A percentile compares a stretch with the other conserved stretches of the same genome.
These are phyloP conservation scores for Zelleria hepariella DNA, from an alignment of 2,888 invertebrate genomes.

Conservation along the genomic window DNA sequence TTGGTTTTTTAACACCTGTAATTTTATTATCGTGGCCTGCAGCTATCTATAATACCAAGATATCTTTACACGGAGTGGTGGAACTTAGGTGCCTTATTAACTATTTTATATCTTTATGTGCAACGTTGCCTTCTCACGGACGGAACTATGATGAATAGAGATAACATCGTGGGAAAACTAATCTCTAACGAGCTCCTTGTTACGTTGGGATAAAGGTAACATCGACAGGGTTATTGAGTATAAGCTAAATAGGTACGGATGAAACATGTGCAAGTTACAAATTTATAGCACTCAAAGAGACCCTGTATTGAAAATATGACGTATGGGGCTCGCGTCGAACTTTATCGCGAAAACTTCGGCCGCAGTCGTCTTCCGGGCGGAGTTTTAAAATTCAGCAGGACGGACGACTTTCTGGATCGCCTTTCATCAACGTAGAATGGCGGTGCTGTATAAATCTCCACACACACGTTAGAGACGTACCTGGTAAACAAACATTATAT, in stretches of 20 bases:
- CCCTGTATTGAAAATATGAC: slow-evolving; percentile 43
- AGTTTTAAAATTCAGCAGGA: slow-evolving; percentile 7
- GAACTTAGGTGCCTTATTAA: no score
- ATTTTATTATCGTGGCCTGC: slow-evolving; percentile 32
- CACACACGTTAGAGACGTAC: neutral
- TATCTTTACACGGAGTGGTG: no score
- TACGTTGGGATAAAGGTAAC: no score
- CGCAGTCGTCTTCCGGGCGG: slow-evolving; percentile 9
- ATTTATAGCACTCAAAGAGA: slow-evolving; percentile 38
- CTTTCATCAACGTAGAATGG: neutral
- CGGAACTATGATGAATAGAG: no score
- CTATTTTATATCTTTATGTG: no score
- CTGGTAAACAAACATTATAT: neutral
- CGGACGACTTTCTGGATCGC: neutral
- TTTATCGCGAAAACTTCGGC: slow-evolving; percentile 15
- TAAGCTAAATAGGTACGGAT: no score
- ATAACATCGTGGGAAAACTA: no score
- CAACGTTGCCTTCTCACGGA: no score
- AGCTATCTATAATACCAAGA: no score
- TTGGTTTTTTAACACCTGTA: slow-evolving; percentile 17
- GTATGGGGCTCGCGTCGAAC: slow-evolving; percentile 29
- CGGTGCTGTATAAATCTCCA: neutral
- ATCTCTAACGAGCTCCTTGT: no score
- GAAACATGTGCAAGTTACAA: no score
- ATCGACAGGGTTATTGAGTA: no score